Evolutionary conservation across 1,140 invertebrate genomes (phyloP), one percentile per base, ranked within the genome.

Genomic region (Polyergus mexicanus): DNA sequence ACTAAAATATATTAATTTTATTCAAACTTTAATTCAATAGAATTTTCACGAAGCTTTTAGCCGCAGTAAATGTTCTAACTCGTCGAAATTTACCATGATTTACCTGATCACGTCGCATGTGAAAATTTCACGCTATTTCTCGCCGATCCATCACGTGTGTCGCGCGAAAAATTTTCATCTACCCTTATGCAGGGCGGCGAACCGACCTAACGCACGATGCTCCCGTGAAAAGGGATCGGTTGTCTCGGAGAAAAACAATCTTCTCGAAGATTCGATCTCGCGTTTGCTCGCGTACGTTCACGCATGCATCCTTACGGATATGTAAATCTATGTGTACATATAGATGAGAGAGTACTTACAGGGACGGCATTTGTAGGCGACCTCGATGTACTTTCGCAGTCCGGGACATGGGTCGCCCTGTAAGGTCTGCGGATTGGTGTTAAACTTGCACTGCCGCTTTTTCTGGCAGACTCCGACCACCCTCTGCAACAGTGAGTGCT

Each of bases 341-440:
- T 7, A 25, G 25, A 47, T 72, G n/a, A 28, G 56, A 22, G 56
- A 81, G 72, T 95, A 98, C 98, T 98, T 96, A 99, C 98, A 98
- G 93, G 98, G 98, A 94, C 98, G 96, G 96, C 98, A 99, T 95
- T 99, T 99, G 95, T 98, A 99, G 84, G 98, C 98, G 35, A 99
- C 97, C 95, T 99, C 98, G 89, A 98, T 97, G 94, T 98, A 98
- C 95, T 99, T 98, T 41, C 97, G 96, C 13, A 97, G 96, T 54
- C 97, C 97, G 38, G 98, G 98, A 94, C 98, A 99, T 0, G 98
- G 98, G 95, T 99, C 98, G 4, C 96, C 96, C 41, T 97, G 97
- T 92, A 98, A 98, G 58, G 97, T 97, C 90, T 97, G 96, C 0
- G 98, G 97, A 60, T 96, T 97, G 13, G 98, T 97, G 92, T 97